Conservation (phyloP, 2,113 vertebrate species). For the Phyllostomus discolor region DNA sequence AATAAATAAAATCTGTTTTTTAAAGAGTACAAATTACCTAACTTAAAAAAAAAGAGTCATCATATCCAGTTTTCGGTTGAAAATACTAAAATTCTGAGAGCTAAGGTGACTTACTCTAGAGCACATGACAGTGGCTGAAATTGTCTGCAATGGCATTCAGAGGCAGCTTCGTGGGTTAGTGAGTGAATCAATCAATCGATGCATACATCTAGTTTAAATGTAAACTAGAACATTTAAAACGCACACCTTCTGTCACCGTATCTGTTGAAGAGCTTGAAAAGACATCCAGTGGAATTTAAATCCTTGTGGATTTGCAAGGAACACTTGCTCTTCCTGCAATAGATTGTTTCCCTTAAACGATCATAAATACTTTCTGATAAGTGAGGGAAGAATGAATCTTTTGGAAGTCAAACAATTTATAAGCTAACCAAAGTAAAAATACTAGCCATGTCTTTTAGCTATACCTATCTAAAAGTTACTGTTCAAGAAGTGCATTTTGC, state of each 20-base stretch:
- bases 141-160: not conserved
- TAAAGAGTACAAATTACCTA: too few relatives aligned
- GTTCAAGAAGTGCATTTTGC: conserved; percentile 36
- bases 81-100: not conserved
- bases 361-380: conserved; percentile 15
- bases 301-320: conserved; percentile 1
- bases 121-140: not conserved
- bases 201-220: not conserved
- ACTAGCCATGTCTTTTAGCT: not conserved
- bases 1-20: too few relatives aligned
- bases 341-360: not conserved
- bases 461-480: conserved; percentile 16
- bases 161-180: not conserved
- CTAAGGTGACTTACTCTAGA: not conserved
- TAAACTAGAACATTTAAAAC: conserved; percentile 4
- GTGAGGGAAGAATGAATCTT: not conserved
- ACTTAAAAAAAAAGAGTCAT: not conserved
- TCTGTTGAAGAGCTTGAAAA: not conserved
- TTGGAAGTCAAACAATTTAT: conserved; percentile 51
- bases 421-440: conserved; percentile 1
- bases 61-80: not conserved
- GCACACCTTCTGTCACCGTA: not conserved
- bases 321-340: not conserved
- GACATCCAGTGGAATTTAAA: not conserved
- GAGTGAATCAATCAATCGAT: not conserved